Conservation (phyloP, 1,140 invertebrate species). For the Drosophila yakuba region DNA sequence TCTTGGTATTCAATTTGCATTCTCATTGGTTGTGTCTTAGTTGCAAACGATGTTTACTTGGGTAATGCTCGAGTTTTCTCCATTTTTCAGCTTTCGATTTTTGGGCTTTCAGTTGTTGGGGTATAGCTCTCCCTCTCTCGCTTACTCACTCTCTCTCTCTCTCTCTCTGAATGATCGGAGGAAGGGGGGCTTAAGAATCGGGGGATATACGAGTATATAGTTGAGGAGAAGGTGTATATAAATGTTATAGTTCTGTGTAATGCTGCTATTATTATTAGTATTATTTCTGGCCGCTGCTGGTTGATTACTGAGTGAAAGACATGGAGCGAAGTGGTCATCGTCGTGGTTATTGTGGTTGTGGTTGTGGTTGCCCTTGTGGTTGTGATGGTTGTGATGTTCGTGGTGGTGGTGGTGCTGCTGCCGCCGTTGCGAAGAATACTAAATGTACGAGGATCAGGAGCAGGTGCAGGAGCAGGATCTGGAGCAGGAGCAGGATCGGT, state of each 20-base stretch:
- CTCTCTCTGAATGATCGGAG: not conserved
- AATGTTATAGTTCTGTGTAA: constrained; percentile 39
- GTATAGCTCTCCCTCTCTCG: not conserved
- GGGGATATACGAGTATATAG: not conserved
- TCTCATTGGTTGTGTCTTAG: constrained; percentile 5
- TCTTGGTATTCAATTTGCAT: constrained; percentile 34
- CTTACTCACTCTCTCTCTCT: too few relatives aligned
- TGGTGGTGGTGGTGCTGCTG: constrained; percentile 16
- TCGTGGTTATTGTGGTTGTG: constrained; percentile 24
- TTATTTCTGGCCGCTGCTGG: constrained; percentile 15
- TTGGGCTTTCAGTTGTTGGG: not conserved
- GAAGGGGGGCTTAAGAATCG: constrained; percentile 1
- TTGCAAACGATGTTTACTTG: constrained; percentile 22
- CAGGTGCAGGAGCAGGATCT: constrained; percentile 23
- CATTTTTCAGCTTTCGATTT: not conserved
- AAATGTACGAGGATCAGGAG: constrained; percentile 5
- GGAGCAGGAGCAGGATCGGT: not conserved
- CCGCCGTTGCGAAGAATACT: constrained; percentile 22
- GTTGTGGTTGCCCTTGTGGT: constrained; percentile 2
- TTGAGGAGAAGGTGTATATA: not conserved
- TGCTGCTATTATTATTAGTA: constrained; percentile 44
- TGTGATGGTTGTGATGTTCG: not conserved
- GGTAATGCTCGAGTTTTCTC: constrained; percentile 11
- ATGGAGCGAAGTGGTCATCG: constrained; percentile 36
- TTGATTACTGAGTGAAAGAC: constrained; percentile 47